Evolutionary conservation across 1,140 invertebrate genomes (phyloP).

Genomic region (Antheraea pernyi): DNA sequence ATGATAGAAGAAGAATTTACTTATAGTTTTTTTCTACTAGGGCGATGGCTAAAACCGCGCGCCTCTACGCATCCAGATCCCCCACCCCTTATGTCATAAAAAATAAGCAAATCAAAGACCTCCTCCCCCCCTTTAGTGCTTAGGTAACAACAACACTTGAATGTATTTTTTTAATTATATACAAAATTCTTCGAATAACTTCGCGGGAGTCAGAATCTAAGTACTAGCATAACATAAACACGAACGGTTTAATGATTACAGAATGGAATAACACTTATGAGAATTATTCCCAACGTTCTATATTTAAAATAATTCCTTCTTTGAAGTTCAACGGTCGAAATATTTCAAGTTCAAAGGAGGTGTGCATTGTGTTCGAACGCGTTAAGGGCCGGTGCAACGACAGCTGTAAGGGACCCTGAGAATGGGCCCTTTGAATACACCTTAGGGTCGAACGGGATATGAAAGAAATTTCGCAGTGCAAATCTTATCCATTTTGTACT

Average conservation of each 20-base stretch:
- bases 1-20: too few species aligned
- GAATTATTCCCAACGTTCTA: not conserved
- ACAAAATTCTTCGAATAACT: too few species aligned
- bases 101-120: too few species aligned
- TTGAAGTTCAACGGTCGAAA: conserved; percentile 8
- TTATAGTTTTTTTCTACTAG: too few species aligned
- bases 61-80: too few species aligned
- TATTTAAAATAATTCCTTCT: conserved; percentile 1
- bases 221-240: not conserved
- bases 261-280: not conserved
- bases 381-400: conserved; percentile 40
- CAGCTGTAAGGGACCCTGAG: conserved; percentile 48
- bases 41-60: too few species aligned
- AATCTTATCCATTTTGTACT: conserved; percentile 38
- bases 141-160: too few species aligned
- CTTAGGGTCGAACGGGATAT: conserved; percentile 44
- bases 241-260: not conserved
- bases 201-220: too few species aligned
- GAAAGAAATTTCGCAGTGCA: conserved; percentile 48
- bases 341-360: conserved; percentile 20
- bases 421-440: conserved; percentile 43
- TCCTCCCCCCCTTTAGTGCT: too few species aligned
- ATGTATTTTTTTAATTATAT: too few species aligned
- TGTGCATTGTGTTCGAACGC: conserved; percentile 29
- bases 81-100: too few species aligned